Conservation (phyloP, 2,113 vertebrate genomes). For the Brachyhypopomus occidentalis region DNA sequence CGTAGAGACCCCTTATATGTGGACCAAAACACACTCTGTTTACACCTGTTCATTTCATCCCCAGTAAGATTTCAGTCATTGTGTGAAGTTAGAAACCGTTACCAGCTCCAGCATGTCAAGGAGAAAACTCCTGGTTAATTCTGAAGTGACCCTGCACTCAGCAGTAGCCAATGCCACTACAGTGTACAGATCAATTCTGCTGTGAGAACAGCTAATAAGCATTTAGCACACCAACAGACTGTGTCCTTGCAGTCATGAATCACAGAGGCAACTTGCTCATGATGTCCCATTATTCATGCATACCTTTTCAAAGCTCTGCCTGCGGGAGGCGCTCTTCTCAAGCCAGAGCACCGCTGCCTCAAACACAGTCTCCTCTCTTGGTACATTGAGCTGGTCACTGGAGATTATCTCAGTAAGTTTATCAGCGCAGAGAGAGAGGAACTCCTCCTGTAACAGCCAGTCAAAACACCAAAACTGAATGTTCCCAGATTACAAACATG, state of each 20-base stretch:
- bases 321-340: constrained; percentile 71
- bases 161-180: no score
- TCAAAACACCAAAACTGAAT: no score
- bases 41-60: background rate
- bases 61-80: background rate
- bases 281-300: background rate
- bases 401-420: constrained; percentile 78
- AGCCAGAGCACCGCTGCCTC: constrained; percentile 77
- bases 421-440: constrained; percentile 75
- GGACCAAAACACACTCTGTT: background rate
- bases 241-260: no score
- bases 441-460: constrained; percentile 72
- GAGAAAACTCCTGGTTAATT: no score
- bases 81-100: no score
- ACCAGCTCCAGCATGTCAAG: no score
- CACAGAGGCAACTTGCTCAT: background rate
- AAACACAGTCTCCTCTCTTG: constrained; percentile 77
- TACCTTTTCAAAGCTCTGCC: constrained; percentile 79
- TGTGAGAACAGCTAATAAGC: no score
- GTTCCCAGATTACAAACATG: no score
- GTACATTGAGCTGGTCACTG: constrained; percentile 75
- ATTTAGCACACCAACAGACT: no score
- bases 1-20: no score
- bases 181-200: no score
- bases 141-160: no score